phyloP scores from a whole-genome alignment of 2,113 vertebrate species.

The Sylvilagus bachmani region DNA sequence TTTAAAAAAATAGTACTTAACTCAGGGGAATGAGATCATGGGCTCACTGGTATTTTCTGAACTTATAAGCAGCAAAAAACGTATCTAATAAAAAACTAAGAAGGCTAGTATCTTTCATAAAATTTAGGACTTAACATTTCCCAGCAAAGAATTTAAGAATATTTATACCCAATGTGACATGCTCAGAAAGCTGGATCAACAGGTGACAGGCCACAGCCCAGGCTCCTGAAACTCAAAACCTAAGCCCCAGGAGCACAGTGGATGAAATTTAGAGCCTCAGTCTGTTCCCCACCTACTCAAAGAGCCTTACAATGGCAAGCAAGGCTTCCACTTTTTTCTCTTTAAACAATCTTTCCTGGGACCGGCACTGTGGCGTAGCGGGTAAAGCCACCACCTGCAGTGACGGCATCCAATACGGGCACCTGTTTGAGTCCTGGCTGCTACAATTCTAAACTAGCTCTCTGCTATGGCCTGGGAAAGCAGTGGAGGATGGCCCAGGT shows the following conservation, averaged over 20 bases:
- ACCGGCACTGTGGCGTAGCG: no score
- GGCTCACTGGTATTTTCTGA: background rate
- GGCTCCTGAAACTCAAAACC: background rate
- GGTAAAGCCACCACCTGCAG: no score
- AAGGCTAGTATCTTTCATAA: background rate
- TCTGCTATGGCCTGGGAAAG: no score
- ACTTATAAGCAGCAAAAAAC: background rate
- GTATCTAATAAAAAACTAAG: background rate
- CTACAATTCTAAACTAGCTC: no score
- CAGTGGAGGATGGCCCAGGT: no score
- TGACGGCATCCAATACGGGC: no score
- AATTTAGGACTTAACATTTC: slow-evolving; percentile 12
- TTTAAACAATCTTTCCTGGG: background rate
- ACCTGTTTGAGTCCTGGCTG: no score
- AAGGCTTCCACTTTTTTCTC: background rate
- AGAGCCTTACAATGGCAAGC: background rate
- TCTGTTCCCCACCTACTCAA: background rate
- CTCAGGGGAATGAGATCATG: background rate
- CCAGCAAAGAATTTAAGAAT: background rate
- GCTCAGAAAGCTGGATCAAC: background rate
- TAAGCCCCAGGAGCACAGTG: background rate
- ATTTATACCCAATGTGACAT: background rate
- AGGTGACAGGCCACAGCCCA: background rate
- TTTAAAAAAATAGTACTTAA: background rate
- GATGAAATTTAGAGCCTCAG: background rate